Conservation (phyloP, 2,113 vertebrate species). For the Actenoides lindsayi region DNA sequence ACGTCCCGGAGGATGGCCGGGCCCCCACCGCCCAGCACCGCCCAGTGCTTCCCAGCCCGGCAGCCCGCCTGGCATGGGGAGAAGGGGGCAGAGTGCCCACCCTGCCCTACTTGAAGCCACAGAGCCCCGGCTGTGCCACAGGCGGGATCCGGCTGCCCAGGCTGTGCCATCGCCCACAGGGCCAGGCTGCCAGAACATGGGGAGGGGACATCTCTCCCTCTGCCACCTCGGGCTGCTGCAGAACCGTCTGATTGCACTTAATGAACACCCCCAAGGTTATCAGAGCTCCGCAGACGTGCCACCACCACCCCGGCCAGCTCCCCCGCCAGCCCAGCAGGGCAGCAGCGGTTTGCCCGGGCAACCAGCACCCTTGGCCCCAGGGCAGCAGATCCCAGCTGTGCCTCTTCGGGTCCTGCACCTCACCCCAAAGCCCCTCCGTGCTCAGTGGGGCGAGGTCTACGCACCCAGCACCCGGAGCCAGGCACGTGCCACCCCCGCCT, state of each 20-base stretch:
- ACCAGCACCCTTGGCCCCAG: not conserved
- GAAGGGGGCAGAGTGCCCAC: not conserved
- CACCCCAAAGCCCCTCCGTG: accelerated
- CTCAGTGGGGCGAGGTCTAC: accelerated
- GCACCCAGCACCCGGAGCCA: accelerated
- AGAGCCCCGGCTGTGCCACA: not conserved
- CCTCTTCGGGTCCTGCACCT: accelerated
- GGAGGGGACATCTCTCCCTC: not conserved
- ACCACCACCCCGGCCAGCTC: not conserved
- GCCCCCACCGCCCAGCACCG: not conserved
- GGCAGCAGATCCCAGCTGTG: accelerated
- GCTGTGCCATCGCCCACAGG: not conserved
- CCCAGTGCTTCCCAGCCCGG: not conserved
- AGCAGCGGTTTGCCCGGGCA: not conserved
- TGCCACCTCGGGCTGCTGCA: not conserved
- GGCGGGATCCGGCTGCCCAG: not conserved
- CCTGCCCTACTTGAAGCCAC: not conserved
- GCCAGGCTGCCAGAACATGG: not conserved
- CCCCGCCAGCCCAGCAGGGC: accelerated
- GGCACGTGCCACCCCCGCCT: not conserved
- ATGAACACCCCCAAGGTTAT: not conserved
- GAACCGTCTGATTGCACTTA: not conserved
- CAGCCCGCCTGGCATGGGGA: not conserved
- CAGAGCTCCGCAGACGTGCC: not conserved
- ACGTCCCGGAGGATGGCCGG: accelerated